Base-by-base conservation (phyloP, 2,113 vertebrate genomes). In the Danio rerio region DNA sequence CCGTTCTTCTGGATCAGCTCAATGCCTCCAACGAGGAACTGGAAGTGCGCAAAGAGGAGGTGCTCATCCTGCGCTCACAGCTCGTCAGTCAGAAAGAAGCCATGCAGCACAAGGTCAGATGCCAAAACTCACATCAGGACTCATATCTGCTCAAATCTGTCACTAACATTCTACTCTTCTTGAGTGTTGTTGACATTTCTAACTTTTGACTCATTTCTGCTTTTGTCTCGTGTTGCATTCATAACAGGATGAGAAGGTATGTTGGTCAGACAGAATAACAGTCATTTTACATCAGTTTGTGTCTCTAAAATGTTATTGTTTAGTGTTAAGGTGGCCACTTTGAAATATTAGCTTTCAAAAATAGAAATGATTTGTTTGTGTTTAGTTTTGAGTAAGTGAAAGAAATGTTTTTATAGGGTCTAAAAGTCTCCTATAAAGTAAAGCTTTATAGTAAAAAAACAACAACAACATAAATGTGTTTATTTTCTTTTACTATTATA, bases 11-110 rank as follows among this genome's bases (percentile, higher is more conserved):
- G 90, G 97, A 99, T 3, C 98, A 99, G 89, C 92, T 99, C 85
- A 96, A 95, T 49, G 89, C 97, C 0, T 95, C 97, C 71, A 98
- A 94, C 0, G 98, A 99, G 62, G 98, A 99, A 89, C 94, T 99
- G 0, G 97, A 99, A 21, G 97, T 99, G 0, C 96, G 98, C 50
- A 99, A 98, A 88, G 98, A 99, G 71, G 98, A 99, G 86, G 98
- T 99, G 83, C 96, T 99, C 56, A 98, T 99, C 87, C 90, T 99
- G 75, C 94, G 97, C 82, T 99, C 97, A n/a, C 98, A 99, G 89
- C 94, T 99, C 20, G 96, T 99, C 80, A 99, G 96, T 92, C 97
- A 99, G 92, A 99, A 98, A 73, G 98, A 98, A 80, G 97, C 97
- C 1, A 93, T 97, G 90, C 96, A 96, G 47, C 96, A 96, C 90